Evolutionary conservation across 2,797 vertebrate genomes (phyloP).

Genomic region (Coracias cyanogaster): DNA sequence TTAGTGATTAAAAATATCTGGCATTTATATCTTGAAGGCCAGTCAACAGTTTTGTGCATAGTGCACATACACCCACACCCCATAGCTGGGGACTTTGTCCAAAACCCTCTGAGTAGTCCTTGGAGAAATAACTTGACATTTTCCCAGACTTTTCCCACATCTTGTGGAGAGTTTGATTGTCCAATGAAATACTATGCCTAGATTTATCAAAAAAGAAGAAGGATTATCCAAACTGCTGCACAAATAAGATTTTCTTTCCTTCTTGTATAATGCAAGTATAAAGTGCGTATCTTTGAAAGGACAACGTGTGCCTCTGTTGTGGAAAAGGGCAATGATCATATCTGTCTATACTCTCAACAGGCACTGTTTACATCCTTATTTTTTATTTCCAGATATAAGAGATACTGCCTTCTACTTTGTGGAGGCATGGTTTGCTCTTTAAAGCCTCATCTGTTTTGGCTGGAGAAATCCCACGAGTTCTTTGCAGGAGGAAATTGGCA

Average conservation of each 20-base stretch:
- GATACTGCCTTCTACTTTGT: not conserved
- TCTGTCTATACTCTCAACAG: not conserved
- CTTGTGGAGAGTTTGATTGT: constrained; percentile 37
- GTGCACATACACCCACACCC: not conserved
- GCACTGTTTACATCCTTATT: not conserved
- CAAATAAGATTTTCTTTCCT: constrained; percentile 12
- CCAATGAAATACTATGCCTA: constrained; percentile 1
- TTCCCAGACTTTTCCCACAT: constrained; percentile 32
- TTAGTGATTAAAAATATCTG: constrained; percentile 45
- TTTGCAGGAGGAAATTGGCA: not conserved
- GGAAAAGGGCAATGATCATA: not conserved
- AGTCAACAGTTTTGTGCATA: not conserved
- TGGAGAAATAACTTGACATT: constrained; percentile 47
- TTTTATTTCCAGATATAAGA: not conserved
- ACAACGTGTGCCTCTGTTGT: not conserved
- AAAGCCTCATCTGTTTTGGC: not conserved
- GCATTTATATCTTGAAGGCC: constrained; percentile 49
- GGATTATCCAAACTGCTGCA: not conserved
- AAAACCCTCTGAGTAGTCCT: constrained; percentile 18
- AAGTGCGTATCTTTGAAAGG: not conserved
- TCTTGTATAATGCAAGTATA: not conserved
- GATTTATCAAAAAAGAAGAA: not conserved
- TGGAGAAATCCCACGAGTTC: not conserved
- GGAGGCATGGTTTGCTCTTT: not conserved
- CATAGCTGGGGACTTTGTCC: not conserved